Conservation (phyloP, 2,113 vertebrate species). For the Catharus fuscescens region DNA sequence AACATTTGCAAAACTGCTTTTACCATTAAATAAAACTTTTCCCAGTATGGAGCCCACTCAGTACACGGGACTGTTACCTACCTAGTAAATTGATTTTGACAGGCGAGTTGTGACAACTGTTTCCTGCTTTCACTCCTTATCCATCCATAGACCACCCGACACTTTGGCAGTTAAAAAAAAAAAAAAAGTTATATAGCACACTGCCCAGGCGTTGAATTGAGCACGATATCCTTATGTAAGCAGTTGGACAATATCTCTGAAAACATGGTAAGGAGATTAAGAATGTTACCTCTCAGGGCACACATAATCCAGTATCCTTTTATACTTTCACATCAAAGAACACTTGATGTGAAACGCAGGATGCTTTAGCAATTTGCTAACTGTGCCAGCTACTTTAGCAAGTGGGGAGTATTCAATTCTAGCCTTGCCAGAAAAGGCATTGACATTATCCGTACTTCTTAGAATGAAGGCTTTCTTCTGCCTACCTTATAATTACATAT, state of each 20-base stretch:
- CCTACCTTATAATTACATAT: background rate
- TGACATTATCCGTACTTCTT: background rate
- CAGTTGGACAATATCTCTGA: background rate
- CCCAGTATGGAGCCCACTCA: background rate
- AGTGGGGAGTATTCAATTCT: background rate
- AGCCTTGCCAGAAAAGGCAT: background rate
- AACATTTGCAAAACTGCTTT: constrained; percentile 11
- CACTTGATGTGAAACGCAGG: background rate
- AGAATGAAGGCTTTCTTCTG: background rate
- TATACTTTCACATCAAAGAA: constrained; percentile 1
- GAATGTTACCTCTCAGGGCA: constrained; percentile 2
- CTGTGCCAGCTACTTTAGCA: background rate
- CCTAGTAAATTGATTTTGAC: constrained; percentile 14
- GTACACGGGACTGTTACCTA: constrained; percentile 3
- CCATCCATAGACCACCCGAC: background rate
- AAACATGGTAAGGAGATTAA: constrained; percentile 50
- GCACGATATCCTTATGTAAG: background rate
- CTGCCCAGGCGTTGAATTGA: background rate
- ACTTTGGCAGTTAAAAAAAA: background rate
- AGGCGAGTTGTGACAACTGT: constrained; percentile 9
- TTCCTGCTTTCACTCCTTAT: constrained; percentile 47
- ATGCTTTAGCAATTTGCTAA: background rate
- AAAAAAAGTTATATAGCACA: background rate
- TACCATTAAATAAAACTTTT: background rate
- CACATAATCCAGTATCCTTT: constrained; percentile 25